Evolutionary conservation across 2,113 vertebrate genomes (phyloP), one percentile per base, ranked within the genome.

Genomic region (Podarcis cretensis): DNA sequence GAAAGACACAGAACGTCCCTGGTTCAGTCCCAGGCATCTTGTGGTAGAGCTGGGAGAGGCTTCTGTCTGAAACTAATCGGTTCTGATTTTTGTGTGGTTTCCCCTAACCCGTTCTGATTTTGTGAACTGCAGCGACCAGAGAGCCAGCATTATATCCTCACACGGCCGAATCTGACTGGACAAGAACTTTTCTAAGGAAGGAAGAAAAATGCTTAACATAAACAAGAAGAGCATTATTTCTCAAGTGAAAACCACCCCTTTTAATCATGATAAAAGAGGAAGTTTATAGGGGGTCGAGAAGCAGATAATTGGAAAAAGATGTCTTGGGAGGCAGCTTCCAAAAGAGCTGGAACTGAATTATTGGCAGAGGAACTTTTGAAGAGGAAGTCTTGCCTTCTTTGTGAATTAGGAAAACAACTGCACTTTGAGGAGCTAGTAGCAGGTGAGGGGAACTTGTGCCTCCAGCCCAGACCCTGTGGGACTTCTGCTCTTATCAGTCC

Each of bases 201-300:
- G 6, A 75, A 63, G 25, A 9, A 75, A 54, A 69, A 59, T 37
- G 66, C 25, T 37, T 27, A 71, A 30, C 30, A 77, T 30, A 78
- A 86, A 1, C 48, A 89, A 27, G 21, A 9, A 27, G 21, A 6
- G 0, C 35, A 84, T 83, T 5, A 40, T 16, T 91, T 87, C n/a
- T 66, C 32, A 83, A 86, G 90, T 93, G 75, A 87, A 81, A 74
- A 30, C 84, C 37, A 84, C 86, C 40, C n/a, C 8, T 91, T 90
- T 21, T 82, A 40, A 40, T 8, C 12, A 59, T 27, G n/a, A 23
- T 23, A 27, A 91, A 84, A 78, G 16, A 90, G 8, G 3, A 71
- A 87, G 13, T 81, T 81, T 54, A 25, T 21, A 81, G 81, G 83
- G 23, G 0, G 0, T 7, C 81, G 25, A 0, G 54, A 12, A 79